A percentile compares a stretch with the other conserved stretches of the same genome.
These are phyloP conservation scores for Toxonevra muliebris DNA, from an alignment of 2,888 invertebrate genomes.

Conservation along the genomic window DNA sequence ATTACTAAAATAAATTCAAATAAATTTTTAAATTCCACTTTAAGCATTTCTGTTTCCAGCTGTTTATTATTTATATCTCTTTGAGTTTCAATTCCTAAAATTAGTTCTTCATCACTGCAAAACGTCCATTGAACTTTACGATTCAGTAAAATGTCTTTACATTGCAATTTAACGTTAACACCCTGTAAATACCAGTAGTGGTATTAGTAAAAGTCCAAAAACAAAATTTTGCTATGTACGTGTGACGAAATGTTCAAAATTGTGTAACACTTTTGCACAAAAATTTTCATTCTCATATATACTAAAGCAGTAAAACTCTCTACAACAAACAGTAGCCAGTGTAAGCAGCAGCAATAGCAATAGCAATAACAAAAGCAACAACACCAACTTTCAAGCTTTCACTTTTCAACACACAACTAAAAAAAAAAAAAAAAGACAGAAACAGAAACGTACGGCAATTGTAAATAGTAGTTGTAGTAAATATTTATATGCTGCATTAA, in stretches of 20 bases:
- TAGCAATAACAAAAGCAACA: not conserved
- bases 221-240: not conserved
- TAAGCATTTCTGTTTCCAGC: too few species aligned
- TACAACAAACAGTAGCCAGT: not conserved
- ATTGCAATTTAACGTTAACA: too few species aligned
- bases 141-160: too few species aligned
- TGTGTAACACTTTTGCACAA: constrained; percentile 26
- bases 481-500: constrained; percentile 6
- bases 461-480: constrained; percentile 8
- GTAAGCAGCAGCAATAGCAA: not conserved
- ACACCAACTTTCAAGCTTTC: not conserved
- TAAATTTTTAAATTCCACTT: too few species aligned
- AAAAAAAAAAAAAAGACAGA: too few species aligned
- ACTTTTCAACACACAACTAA: not conserved
- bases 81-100: too few species aligned
- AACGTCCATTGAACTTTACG: too few species aligned
- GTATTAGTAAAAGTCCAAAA: too few species aligned
- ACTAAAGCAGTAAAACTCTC: not conserved
- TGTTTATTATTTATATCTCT: too few species aligned
- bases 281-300: not conserved
- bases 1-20: too few species aligned
- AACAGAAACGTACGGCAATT: not conserved
- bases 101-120: too few species aligned
- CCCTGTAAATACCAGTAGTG: too few species aligned
- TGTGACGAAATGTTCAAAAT: constrained; percentile 23